Evolutionary conservation across 2,888 invertebrate genomes (phyloP), one percentile per base, ranked within the genome.

Genomic region (Drosophila hamatofila): DNA sequence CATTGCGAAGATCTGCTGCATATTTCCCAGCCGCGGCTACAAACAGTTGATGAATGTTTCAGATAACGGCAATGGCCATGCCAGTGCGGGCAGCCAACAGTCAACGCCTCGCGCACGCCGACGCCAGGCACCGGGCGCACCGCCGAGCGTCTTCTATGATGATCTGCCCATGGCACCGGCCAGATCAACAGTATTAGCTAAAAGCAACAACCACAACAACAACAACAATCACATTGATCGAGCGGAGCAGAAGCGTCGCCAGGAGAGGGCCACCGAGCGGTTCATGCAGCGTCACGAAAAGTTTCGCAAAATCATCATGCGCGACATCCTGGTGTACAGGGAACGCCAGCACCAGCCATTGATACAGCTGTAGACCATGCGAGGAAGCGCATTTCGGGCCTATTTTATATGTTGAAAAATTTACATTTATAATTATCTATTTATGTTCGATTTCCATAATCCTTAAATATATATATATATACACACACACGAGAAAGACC

Each of bases 221-320:
- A 59, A 42, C 41, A 63, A 72, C 35, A 52, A 44, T 23, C 55
- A 49, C 59, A 33, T 35, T 1, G 77, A 69, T 16, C 57, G 44
- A 25, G 21, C 63, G 54, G 76, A 86, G 64, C 75, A 70, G 52
- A 64, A 81, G 61, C 49, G 41, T 12, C 73, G 60, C 11, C 62
- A 57, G 51, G 61, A 58, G n/a, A 66, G 39, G 14, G 78, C 69
- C n/a, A 46, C 49, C 3, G 77, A 75, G 9, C 76, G 83, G 37
- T 92, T 92, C 49, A 77, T 73, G 5, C 74, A 76, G 18, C 60
- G 75, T 14, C 93, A 93, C 54, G 92, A 93, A 62, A 75, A 73
- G 42, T 91, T 90, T 74, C 89, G 91, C 12, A 66, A 80, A 37
- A 64, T 88, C 46, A 84, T 93, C 30, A 87, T 92, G 88, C 79